Evolutionary conservation across 2,888 invertebrate species (phyloP).

Genomic region (Leucania comma): DNA sequence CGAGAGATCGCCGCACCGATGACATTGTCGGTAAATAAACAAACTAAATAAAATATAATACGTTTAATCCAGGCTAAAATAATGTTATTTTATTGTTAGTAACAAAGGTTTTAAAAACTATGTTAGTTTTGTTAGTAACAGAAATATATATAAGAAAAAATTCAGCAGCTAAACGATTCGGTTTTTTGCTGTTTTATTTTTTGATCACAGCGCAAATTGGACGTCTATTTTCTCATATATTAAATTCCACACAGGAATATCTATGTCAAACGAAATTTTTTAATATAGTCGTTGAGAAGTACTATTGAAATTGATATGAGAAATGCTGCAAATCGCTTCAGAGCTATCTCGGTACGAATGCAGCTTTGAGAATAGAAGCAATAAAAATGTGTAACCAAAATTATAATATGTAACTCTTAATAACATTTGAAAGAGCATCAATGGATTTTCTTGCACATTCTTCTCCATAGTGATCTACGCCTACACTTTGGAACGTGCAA

Average conservation of each 20-base stretch:
- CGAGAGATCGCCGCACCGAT: not conserved
- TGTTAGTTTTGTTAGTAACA: too few species aligned
- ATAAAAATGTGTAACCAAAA: too few species aligned
- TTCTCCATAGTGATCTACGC: too few species aligned
- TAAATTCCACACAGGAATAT: conserved; percentile 35
- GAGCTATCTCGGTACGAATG: not conserved
- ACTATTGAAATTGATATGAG: conserved; percentile 10
- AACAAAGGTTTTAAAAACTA: too few species aligned
- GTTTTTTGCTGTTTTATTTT: conserved; percentile 2
- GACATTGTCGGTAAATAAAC: too few species aligned
- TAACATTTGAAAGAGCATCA: too few species aligned
- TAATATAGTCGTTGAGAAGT: conserved; percentile 27
- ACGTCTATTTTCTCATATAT: conserved; percentile 1
- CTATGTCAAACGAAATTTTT: conserved; percentile 21
- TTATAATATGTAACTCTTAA: too few species aligned
- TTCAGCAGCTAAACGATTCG: not conserved
- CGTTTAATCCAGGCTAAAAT: too few species aligned
- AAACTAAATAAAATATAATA: too few species aligned
- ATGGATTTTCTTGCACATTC: too few species aligned
- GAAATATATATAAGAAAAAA: not conserved
- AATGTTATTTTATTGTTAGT: too few species aligned
- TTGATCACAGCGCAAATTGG: not conserved
- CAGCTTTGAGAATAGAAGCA: conserved; percentile 41
- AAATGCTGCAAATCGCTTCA: conserved; percentile 8
- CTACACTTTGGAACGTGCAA: too few species aligned